Evolutionary conservation across 2,888 invertebrate genomes (phyloP), one percentile per base, ranked within the genome.

Genomic region (Gastracanthus pulcherrimus): DNA sequence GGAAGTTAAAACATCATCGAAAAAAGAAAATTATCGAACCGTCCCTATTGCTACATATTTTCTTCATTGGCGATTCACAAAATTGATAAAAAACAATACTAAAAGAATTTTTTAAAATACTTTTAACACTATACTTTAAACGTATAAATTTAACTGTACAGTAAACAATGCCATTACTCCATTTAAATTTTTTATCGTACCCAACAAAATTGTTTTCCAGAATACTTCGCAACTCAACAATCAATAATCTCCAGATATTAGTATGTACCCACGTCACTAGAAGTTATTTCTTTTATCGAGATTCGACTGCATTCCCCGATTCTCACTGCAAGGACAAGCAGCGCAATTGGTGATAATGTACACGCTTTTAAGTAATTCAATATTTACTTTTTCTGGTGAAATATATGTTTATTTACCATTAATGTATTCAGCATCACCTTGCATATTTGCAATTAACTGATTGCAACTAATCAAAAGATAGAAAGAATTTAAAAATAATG

Each of bases 171-270:
- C 1, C 9, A 19, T 62, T 62, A n/a, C 29, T 51, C 26, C 36
- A 78, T 60, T 45, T 45, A 74, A 71, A 34, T 45, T 19, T 5
- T 29, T 66, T 66, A 72, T 66, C 58, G 16, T 48, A 76, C 16
- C 23, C 29, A 31, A 19, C 60, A 34, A 80, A 75, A 51, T 69
- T 74, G 55, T 75, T 80, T 69, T 48, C 7, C 23, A 58, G n/a
- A 71, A 34, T 4, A 45, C 38, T 36, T 48, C 16, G 13, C 1
- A n/a, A n/a, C 38, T 23, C 11, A 51, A 34, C 13, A 51, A 64
- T 11, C 13, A 45, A 0, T 74, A 75, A 74, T 67, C 58, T 66
- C 1, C 16, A 66, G 55, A 72, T 66, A 74, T 34, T 45, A 3
- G 26, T 64, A 51, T 34, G 55, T 48, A 29, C 9, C n/a, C 36